These are phyloP conservation scores for Orthochromis malagaraziensis DNA, from an alignment of 2,113 vertebrate species.

Conservation along the genomic window DNA sequence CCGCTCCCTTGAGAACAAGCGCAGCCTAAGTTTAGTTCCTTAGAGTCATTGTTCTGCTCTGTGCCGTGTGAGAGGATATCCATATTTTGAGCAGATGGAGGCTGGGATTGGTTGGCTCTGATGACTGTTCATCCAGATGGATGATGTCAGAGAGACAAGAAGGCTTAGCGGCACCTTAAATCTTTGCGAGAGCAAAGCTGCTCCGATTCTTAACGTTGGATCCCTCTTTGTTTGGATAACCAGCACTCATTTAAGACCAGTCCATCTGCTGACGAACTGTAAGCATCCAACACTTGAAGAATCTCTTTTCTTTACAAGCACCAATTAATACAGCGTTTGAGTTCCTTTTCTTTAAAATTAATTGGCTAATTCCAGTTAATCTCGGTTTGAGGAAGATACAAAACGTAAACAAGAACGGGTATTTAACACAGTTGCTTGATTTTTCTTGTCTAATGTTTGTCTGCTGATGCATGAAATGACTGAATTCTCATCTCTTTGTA, in stretches of 20 bases:
- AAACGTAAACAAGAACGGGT: neutral
- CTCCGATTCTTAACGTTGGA: neutral
- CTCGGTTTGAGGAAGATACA: neutral
- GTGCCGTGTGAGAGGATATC: conserved; percentile 16
- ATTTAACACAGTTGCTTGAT: neutral
- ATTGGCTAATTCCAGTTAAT: conserved; percentile 9
- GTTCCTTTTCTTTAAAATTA: neutral
- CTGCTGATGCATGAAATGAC: conserved; percentile 26
- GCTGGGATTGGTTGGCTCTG: conserved; percentile 46
- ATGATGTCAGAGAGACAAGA: conserved; percentile 47
- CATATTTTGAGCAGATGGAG: conserved; percentile 53
- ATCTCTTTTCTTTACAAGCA: neutral
- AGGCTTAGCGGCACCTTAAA: conserved; percentile 23
- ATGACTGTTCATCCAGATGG: conserved; percentile 46
- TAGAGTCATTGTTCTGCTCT: conserved; percentile 16
- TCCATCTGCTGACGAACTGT: conserved; percentile 36
- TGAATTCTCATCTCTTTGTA: conserved; percentile 6
- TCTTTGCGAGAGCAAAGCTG: conserved; percentile 15
- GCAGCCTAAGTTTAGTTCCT: conserved; percentile 13
- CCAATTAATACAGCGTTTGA: neutral
- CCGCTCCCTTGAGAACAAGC: neutral
- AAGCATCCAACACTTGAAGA: neutral
- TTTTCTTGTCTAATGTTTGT: conserved; percentile 15
- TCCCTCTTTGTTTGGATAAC: conserved; percentile 29
- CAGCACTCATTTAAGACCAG: conserved; percentile 17